Base-by-base conservation (phyloP, 2,888 invertebrate genomes). In the Blastobasis adustella region DNA sequence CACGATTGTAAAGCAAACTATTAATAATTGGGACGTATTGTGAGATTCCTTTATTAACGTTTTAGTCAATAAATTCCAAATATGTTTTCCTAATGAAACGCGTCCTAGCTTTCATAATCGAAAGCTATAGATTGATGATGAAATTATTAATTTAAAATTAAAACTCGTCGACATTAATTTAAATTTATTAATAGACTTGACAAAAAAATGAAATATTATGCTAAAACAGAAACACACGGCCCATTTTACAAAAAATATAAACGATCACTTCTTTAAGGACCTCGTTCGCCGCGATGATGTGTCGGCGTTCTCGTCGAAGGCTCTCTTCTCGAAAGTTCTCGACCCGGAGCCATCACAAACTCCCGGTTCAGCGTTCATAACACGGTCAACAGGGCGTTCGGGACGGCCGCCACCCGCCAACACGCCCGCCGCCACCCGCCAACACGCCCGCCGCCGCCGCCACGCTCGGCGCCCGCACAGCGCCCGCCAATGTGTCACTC, bases 391-490 rank as follows among this genome's bases (percentile, higher is more conserved):
- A 9, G 42, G 42, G 42, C 4, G 42, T 10, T 9, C 42, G 42
- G 9, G 8, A 8, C 42, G 9, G 42, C 42, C 42, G 42, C 10
- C 42, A 6, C 42, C n/a, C 42, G 42, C 9, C 7, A 42, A n/a
- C 42, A n/a, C n/a, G 4, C 8, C 5, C 42, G 5, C 8, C 40
- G 40, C 6, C 40, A 40, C 42, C 42, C 46, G 40, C 43, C 46
- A 50, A n/a, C n/a, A n/a, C n/a, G n/a, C n/a, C n/a, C n/a, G 62
- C 57, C 57, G 62, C 56, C 62, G 52, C 61, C 58, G 53, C 50
- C 52, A 51, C 50, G 8, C 42, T 42, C 9, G 42, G 42, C 42
- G 9, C 42, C 42, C 42, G 42, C 5, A 8, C 42, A 8, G 42
- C 9, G 9, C 42, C 42, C 42, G 10, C n/a, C 10, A 10, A 42